phyloP scores from a whole-genome alignment of 2,113 vertebrate species.

The Neomonachus schauinslandi region DNA sequence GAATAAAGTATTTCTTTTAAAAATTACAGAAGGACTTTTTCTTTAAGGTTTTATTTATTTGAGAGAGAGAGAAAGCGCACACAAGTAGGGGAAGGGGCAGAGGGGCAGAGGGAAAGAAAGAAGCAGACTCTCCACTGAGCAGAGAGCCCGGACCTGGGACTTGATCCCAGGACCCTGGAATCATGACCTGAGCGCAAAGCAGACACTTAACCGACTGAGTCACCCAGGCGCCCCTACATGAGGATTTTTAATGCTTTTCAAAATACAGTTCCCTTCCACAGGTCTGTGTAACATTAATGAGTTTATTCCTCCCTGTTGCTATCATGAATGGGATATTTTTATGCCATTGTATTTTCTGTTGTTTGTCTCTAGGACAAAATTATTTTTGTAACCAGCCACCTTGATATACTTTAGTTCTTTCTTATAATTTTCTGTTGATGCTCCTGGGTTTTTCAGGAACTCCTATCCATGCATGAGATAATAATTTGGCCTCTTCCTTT shows the following conservation, averaged over 20 bases:
- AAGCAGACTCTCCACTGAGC: background rate
- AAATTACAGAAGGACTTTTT: background rate
- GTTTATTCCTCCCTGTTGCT: background rate
- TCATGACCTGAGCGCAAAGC: background rate
- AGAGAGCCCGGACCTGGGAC: background rate
- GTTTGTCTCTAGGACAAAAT: constrained; percentile 6
- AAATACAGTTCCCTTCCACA: background rate
- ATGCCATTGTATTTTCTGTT: background rate
- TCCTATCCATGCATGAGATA: background rate
- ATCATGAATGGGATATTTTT: background rate
- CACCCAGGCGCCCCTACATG: background rate
- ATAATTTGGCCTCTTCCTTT: constrained; percentile 33
- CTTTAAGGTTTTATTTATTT: background rate
- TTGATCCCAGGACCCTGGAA: background rate
- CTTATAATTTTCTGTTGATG: constrained; percentile 8
- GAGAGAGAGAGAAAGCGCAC: background rate
- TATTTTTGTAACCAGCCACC: background rate
- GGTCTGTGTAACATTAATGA: background rate
- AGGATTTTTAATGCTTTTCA: background rate
- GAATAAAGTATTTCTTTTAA: constrained; percentile 23
- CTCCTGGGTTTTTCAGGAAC: constrained; percentile 48
- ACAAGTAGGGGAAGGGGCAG: background rate
- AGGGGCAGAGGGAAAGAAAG: background rate
- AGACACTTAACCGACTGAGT: background rate
- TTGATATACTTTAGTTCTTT: background rate